Evolutionary conservation across 2,113 vertebrate species (phyloP), one percentile per base, ranked within the genome.

Genomic region (Otis tarda): DNA sequence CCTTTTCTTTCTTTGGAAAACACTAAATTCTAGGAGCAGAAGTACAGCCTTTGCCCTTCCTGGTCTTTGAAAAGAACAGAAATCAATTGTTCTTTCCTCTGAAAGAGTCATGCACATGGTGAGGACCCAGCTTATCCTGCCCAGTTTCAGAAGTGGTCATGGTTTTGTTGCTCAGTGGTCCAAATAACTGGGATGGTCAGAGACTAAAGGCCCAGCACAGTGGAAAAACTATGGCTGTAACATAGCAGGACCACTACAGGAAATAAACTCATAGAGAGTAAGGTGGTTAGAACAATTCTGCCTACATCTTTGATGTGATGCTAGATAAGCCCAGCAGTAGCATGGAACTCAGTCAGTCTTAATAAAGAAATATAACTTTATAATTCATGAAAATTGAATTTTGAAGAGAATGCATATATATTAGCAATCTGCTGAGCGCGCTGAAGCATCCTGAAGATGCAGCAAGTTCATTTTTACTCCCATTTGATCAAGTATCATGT

Each of bases 311-410:
- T 81, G 52, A 90, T 56, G 60, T 12, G 33, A 93, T 68, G 52
- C 60, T 88, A 86, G 64, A 83, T 94, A 96, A 94, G 71, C 67
- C 39, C 71, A 83, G 55, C 50, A 90, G 88, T 64, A 70, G 56
- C 64, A 78, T 31, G 52, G 90, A 90, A 93, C 10, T 57, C 45
- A 50, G 68, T 55, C 78, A 55, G 52, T 57, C 61, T 83, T 95
- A 90, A 83, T 9, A 83, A 11, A 85, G 63, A 85, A 90, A 69
- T 80, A 50, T 37, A 85, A 85, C 35, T 65, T 94, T 55, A 82
- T 75, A 79, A 93, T 89, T 91, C 11, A 91, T 88, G 41, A 65
- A 87, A 93, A 91, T 30, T 50, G 39, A 83, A 88, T 95, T 88
- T 3, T 83, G 67, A 93, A 85, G 71, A 88, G 41, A 73, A 88